Percentiles rank a stretch among this genome's conserved stretches.
Conservation (phyloP, 23 tunicate genomes). For the Aplidium turbinatum region DNA sequence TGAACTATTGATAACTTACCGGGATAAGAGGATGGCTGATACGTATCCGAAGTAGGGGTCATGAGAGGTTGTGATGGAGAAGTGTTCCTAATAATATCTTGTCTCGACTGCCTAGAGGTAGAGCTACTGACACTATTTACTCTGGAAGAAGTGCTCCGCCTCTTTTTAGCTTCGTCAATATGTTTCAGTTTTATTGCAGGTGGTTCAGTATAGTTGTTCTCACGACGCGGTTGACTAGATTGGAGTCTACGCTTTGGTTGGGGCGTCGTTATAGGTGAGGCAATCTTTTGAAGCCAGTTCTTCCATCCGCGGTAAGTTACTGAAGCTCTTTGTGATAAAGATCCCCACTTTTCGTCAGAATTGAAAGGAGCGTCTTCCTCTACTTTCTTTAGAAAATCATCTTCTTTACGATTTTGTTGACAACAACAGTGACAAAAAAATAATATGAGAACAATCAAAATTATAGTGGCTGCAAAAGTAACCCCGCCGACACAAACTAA, state of each 20-base stretch:
- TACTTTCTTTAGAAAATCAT: too few relatives aligned
- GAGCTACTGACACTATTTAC: slow-evolving; percentile 42
- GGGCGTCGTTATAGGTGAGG: slow-evolving; percentile 27
- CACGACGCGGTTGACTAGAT: slow-evolving; percentile 9
- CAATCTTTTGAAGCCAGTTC: background rate
- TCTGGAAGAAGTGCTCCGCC: slow-evolving; percentile 37
- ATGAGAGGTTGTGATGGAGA: slow-evolving; percentile 1
- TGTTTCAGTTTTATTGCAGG: slow-evolving; percentile 14
- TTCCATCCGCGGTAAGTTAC: slow-evolving; percentile 16
- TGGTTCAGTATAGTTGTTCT: slow-evolving; percentile 51
- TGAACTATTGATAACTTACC: too few relatives aligned
- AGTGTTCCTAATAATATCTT: background rate
- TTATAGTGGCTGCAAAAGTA: background rate
- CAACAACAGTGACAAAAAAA: too few relatives aligned
- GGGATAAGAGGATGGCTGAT: too few relatives aligned
- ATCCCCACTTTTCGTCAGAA: slow-evolving; percentile 27
- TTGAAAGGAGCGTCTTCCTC: too few relatives aligned
- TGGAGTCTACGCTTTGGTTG: background rate
- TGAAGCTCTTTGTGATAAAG: slow-evolving; percentile 25
- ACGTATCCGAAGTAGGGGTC: too few relatives aligned
- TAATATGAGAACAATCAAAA: background rate
- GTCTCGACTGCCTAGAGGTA: slow-evolving; percentile 23
- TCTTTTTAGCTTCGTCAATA: slow-evolving; percentile 20
- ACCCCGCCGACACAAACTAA: slow-evolving; percentile 5
- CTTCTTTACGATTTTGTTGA: too few relatives aligned